These are phyloP conservation scores for Tillus elongatus DNA, from an alignment of 2,888 invertebrate genomes.

Conservation along the genomic window DNA sequence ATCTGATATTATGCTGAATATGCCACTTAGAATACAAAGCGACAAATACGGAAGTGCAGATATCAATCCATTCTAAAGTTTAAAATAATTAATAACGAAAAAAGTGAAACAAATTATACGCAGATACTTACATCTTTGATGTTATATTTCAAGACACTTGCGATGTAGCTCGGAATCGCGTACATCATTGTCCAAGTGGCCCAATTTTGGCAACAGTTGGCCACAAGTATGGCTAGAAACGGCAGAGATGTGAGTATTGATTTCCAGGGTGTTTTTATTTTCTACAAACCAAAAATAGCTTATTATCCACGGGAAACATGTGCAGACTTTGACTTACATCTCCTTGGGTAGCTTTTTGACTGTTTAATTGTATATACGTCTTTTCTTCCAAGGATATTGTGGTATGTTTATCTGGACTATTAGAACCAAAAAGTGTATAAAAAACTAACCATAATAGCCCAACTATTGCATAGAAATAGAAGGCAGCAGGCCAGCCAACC, in stretches of 20 bases:
- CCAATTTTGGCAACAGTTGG: constrained; percentile 68
- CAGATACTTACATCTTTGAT: no score
- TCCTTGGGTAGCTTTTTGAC: no score
- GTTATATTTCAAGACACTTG: constrained; percentile 54
- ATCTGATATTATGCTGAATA: no score
- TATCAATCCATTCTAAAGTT: constrained; percentile 53
- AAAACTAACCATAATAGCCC: constrained; percentile 50
- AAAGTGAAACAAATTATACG: neutral
- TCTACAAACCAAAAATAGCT: no score
- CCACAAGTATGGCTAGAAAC: constrained; percentile 62
- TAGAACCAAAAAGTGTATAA: constrained; percentile 53
- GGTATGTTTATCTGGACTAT: constrained; percentile 50
- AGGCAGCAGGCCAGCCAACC: constrained; percentile 66
- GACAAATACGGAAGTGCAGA: constrained; percentile 62
- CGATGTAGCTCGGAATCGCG: constrained; percentile 73
- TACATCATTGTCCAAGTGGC: constrained; percentile 79
- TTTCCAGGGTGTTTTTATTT: constrained; percentile 59
- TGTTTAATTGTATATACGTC: no score
- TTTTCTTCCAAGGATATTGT: constrained; percentile 53
- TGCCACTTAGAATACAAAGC: neutral
- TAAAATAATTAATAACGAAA: constrained; percentile 1
- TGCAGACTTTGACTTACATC: no score
- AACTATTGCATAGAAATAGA: constrained; percentile 58
- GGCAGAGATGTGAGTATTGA: constrained; percentile 66
- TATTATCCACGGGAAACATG: no score